phyloP scores from a whole-genome alignment of 2,888 invertebrate genomes.

The Holacanthella duospinosa region DNA sequence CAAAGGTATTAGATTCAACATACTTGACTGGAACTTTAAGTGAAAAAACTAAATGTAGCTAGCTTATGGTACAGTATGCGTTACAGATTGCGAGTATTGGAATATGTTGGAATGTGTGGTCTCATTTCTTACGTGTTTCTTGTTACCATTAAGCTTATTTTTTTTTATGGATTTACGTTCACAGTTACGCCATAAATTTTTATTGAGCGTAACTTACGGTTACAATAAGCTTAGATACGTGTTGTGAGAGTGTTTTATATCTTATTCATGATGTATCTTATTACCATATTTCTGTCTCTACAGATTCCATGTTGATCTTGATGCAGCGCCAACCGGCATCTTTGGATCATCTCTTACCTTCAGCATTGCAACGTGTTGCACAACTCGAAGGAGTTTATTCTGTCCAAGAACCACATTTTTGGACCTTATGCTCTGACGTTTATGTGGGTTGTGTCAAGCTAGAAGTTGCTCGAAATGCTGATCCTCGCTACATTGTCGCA shows the following conservation, averaged over 20 bases:
- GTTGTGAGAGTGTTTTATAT: neutral
- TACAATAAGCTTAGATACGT: neutral
- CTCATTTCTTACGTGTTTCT: too few relatives aligned
- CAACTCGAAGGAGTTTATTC: constrained; percentile 86
- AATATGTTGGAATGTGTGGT: too few relatives aligned
- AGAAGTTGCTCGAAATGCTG: constrained; percentile 86
- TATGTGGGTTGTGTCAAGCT: constrained; percentile 87
- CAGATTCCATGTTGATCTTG: constrained; percentile 74
- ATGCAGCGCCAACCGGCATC: constrained; percentile 86
- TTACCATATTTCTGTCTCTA: constrained; percentile 29
- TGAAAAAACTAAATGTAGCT: neutral
- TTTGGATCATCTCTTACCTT: constrained; percentile 71
- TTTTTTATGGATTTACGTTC: too few relatives aligned
- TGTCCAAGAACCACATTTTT: constrained; percentile 94
- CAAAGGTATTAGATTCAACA: constrained; percentile 41
- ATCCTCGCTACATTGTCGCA: constrained; percentile 81
- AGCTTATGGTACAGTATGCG: too few relatives aligned
- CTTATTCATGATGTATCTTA: constrained; percentile 38
- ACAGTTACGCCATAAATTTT: too few relatives aligned
- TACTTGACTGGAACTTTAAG: neutral
- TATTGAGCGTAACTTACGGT: constrained; percentile 6
- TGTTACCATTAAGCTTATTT: constrained; percentile 3
- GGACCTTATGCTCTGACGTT: constrained; percentile 91
- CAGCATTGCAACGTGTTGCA: constrained; percentile 78
- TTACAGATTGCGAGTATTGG: too few relatives aligned